These are phyloP conservation scores for Notarius quadriscutis DNA, from an alignment of 2,113 vertebrate species.

Conservation along the genomic window DNA sequence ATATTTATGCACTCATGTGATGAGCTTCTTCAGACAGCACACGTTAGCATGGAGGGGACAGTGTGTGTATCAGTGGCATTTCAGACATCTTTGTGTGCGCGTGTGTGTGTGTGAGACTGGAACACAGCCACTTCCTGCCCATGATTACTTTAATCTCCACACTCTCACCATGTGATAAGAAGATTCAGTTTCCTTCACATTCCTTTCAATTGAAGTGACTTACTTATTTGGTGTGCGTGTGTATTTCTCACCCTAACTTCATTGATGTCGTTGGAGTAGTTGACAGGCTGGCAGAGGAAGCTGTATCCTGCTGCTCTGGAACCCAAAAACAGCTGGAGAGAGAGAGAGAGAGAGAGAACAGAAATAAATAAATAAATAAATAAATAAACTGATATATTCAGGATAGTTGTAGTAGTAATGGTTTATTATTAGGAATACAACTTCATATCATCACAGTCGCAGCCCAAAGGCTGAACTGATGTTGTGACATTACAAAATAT, in stretches of 20 bases:
- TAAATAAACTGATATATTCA: no score
- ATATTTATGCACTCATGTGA: neutral
- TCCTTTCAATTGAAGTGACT: neutral
- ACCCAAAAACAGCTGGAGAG: constrained; percentile 83
- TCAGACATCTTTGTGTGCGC: neutral
- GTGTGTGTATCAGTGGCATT: neutral
- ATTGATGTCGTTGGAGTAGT: constrained; percentile 91
- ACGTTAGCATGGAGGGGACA: neutral
- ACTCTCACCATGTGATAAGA: neutral
- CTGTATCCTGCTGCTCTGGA: constrained; percentile 93
- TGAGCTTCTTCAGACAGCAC: neutral
- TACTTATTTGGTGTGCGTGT: neutral
- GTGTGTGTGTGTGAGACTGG: neutral
- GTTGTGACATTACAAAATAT: no score
- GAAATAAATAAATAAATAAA: no score
- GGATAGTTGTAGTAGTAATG: no score
- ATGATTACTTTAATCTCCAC: neutral
- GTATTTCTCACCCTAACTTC: constrained; percentile 90
- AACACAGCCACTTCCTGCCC: neutral
- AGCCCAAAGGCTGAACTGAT: no score
- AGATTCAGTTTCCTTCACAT: neutral
- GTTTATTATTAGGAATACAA: no score
- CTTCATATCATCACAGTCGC: no score
- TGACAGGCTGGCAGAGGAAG: constrained; percentile 95
- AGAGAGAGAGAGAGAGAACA: neutral